Conservation (phyloP, 2,888 invertebrate genomes). For the Pyrrhosoma nymphula region DNA sequence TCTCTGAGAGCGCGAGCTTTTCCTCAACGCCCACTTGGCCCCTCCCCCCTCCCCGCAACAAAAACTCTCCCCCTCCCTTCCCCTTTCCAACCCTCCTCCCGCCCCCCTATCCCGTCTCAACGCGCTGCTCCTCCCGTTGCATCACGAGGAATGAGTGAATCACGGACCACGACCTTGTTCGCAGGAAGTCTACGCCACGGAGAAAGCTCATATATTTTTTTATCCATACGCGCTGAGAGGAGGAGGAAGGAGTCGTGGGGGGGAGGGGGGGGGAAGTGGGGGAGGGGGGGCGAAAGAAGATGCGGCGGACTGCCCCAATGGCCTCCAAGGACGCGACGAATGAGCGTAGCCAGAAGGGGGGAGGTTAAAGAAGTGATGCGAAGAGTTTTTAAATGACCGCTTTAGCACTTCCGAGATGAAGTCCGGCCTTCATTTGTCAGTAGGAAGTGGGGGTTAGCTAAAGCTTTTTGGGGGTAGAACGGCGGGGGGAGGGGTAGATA, state of each 20-base stretch:
- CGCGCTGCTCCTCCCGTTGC: neutral
- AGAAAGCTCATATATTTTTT: neutral
- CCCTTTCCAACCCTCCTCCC: neutral
- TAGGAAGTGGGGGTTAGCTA: neutral
- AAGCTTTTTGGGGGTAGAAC: too few relatives aligned
- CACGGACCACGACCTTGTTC: constrained; percentile 36
- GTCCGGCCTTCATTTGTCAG: neutral
- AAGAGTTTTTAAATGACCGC: neutral
- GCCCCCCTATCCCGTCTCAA: neutral
- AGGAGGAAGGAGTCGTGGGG: neutral
- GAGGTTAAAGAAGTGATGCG: neutral
- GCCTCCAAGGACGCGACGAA: neutral
- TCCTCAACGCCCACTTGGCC: neutral
- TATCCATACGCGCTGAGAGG: neutral
- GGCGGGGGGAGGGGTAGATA: too few relatives aligned
- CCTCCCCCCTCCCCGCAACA: neutral
- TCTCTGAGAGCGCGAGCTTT: neutral
- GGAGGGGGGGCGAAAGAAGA: neutral
- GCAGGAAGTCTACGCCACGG: neutral
- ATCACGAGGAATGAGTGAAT: constrained; percentile 28
- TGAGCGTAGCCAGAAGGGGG: neutral
- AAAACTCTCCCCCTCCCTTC: neutral
- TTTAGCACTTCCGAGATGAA: neutral
- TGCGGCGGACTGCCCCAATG: neutral
- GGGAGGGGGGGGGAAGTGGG: neutral